phyloP scores from a whole-genome alignment of 2,888 invertebrate genomes.

The Pristionchus exspectatus region DNA sequence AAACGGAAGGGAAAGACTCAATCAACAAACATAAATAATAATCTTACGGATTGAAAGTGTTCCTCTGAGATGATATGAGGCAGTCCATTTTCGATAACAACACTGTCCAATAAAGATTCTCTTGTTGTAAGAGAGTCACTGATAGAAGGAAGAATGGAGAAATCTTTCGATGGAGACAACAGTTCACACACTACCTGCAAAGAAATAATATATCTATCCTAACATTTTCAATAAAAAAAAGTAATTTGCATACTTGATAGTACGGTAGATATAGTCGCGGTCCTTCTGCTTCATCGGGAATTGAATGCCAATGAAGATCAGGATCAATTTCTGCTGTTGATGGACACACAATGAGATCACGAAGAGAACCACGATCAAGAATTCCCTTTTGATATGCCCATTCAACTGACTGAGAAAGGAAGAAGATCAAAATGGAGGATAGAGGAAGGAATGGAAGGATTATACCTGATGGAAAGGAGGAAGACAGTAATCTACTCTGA shows the following conservation, averaged over 20 bases:
- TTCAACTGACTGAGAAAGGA: slow-evolving; percentile 57
- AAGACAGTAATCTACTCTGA: slow-evolving; percentile 92
- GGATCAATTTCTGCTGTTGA: slow-evolving; percentile 65
- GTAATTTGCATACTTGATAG: slow-evolving; percentile 85
- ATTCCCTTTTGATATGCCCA: slow-evolving; percentile 62
- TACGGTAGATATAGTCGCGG: slow-evolving; percentile 95
- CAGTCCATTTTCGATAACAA: slow-evolving; percentile 21
- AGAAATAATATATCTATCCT: neutral
- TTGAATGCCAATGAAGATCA: slow-evolving; percentile 67
- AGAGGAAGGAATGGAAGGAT: neutral
- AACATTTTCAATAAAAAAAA: neutral
- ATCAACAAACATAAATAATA: neutral
- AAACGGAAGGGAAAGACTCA: neutral
- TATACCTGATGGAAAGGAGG: slow-evolving; percentile 84
- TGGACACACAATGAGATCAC: slow-evolving; percentile 57
- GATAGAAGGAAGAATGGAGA: neutral
- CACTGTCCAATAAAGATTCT: neutral
- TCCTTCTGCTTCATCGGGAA: slow-evolving; percentile 78
- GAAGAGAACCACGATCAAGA: slow-evolving; percentile 61
- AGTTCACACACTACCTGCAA: neutral
- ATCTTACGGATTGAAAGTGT: slow-evolving; percentile 9
- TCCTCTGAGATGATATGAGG: slow-evolving; percentile 23
- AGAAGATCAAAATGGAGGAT: neutral
- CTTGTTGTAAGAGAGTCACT: neutral
- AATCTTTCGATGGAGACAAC: neutral